Conservation (phyloP, 2,113 vertebrate genomes). For the Ursus arctos region DNA sequence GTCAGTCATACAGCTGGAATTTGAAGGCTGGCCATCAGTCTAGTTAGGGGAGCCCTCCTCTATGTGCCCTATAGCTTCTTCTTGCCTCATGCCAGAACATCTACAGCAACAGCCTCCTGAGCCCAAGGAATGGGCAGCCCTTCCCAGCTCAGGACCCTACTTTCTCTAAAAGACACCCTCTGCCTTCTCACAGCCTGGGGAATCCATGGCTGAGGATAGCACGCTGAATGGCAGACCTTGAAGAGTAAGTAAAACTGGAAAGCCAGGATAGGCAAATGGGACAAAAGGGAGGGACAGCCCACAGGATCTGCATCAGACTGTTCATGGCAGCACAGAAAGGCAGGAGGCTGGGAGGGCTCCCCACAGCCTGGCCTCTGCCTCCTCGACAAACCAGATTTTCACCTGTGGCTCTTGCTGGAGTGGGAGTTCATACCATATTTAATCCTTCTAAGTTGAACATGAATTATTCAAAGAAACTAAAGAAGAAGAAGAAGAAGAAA, state of each 20-base stretch:
- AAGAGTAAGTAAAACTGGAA: not conserved
- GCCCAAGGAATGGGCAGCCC: not conserved
- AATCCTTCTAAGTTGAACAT: constrained; percentile 84
- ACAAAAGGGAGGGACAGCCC: not conserved
- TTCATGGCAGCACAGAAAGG: not conserved
- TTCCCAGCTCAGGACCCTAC: not conserved
- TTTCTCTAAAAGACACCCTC: not conserved
- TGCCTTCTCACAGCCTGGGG: not conserved
- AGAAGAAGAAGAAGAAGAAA: constrained; percentile 41
- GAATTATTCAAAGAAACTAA: constrained; percentile 85
- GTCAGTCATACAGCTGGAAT: not conserved
- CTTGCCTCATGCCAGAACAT: not conserved
- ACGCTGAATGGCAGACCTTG: not conserved
- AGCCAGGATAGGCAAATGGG: not conserved
- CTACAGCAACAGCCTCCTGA: not conserved
- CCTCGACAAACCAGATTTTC: constrained; percentile 69
- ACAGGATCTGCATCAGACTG: not conserved
- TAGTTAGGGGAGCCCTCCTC: not conserved
- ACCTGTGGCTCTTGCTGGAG: constrained; percentile 81
- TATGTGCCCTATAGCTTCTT: not conserved
- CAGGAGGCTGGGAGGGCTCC: not conserved
- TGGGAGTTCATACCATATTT: constrained; percentile 83
- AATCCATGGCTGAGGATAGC: not conserved
- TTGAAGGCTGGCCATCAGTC: not conserved
- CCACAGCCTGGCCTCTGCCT: not conserved